phyloP scores from a whole-genome alignment of 2,113 vertebrate species.

The Dasyurus viverrinus region DNA sequence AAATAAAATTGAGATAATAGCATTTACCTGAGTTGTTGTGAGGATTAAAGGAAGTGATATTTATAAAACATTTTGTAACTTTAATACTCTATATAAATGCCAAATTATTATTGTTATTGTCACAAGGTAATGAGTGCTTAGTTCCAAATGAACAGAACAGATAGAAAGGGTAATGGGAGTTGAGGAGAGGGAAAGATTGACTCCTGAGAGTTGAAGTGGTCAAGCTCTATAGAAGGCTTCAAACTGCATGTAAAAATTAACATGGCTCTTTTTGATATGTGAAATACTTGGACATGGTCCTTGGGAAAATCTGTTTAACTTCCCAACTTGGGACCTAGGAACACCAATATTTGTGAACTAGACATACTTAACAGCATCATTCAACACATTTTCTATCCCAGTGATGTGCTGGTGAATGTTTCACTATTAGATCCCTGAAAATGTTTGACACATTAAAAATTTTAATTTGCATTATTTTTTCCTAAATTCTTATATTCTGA shows the following conservation, averaged over 20 bases:
- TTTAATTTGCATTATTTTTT: background rate
- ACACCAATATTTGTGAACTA: background rate
- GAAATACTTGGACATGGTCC: background rate
- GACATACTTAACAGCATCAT: background rate
- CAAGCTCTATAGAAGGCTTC: background rate
- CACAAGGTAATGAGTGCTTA: background rate
- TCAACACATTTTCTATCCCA: background rate
- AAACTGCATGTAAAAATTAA: background rate
- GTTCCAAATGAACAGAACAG: background rate
- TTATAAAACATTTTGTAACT: background rate
- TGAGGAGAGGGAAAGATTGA: too few species aligned
- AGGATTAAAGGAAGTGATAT: background rate
- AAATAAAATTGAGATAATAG: background rate
- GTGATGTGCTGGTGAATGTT: background rate
- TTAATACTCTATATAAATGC: background rate
- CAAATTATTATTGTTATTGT: background rate
- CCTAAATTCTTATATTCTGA: background rate
- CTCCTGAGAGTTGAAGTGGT: too few species aligned
- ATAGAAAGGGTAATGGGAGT: background rate
- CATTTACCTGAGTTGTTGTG: background rate
- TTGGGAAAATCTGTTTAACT: background rate
- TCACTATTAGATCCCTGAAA: background rate
- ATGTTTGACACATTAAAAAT: background rate
- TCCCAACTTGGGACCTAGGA: background rate
- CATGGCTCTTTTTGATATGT: background rate